These are phyloP conservation scores for Psittacula echo DNA, from an alignment of 2,797 vertebrate genomes.

Conservation along the genomic window DNA sequence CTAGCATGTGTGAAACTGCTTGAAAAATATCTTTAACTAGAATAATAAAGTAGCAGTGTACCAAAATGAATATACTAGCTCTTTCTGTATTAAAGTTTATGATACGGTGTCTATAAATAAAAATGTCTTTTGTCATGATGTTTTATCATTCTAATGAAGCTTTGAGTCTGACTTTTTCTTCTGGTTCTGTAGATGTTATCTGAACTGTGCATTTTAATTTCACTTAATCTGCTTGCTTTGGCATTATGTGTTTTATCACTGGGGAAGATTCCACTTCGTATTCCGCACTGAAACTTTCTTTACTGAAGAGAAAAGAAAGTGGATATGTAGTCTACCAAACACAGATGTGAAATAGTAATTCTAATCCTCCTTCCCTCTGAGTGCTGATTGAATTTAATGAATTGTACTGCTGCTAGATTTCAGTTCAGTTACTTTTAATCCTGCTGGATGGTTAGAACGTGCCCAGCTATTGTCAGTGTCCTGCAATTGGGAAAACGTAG, in stretches of 20 bases:
- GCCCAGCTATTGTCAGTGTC: background rate
- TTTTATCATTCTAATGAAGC: background rate
- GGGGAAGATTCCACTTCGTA: background rate
- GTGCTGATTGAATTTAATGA: background rate
- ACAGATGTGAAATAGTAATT: conserved; percentile 20
- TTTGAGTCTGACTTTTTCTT: background rate
- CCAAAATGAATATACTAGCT: background rate
- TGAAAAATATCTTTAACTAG: background rate
- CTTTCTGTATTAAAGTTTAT: background rate
- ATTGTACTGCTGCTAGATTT: background rate
- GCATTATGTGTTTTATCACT: background rate
- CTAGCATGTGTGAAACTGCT: background rate
- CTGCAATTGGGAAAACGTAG: background rate
- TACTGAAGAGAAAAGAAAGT: background rate
- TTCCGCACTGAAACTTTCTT: background rate
- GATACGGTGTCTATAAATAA: background rate
- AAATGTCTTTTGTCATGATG: background rate
- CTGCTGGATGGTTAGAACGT: background rate
- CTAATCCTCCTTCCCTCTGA: background rate
- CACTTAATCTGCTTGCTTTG: background rate
- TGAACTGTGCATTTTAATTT: background rate
- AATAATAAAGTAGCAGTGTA: background rate
- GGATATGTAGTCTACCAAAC: background rate
- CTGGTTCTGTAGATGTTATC: background rate
- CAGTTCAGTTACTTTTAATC: background rate